Percentiles rank a stretch among this genome's conserved stretches.
These are phyloP conservation scores for Myrmophylax atrothorax DNA, from an alignment of 2,113 vertebrate genomes.

Conservation along the genomic window DNA sequence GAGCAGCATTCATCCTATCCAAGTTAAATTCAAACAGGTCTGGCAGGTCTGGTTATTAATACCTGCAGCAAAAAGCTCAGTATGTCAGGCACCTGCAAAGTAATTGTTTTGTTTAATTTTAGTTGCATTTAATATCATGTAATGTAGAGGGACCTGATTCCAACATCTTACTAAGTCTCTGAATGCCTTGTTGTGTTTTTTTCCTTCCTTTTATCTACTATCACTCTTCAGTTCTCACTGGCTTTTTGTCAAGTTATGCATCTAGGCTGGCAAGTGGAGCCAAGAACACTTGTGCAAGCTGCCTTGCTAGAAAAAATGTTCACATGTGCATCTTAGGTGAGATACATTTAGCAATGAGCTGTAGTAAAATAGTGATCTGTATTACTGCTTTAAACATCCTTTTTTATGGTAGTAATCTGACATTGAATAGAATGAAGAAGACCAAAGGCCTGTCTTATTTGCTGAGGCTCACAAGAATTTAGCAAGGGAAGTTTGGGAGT, in stretches of 20 bases:
- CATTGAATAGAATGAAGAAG: neutral
- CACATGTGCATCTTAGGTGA: neutral
- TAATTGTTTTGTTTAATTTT: neutral
- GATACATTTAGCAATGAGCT: neutral
- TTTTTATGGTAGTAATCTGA: neutral
- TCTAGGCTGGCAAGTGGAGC: neutral
- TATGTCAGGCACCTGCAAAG: neutral
- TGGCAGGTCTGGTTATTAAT: neutral
- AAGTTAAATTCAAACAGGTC: neutral
- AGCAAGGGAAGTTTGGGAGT: neutral
- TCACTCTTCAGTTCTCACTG: neutral
- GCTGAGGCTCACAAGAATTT: neutral
- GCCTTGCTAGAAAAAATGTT: neutral
- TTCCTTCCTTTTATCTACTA: neutral
- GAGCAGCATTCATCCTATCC: neutral
- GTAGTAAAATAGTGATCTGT: neutral
- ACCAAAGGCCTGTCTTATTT: neutral
- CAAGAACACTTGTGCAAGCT: neutral
- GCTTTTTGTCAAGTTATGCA: neutral
- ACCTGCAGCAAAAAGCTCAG: neutral
- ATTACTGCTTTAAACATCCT: neutral
- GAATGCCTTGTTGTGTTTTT: neutral
- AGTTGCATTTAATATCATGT: neutral
- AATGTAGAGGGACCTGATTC: neutral
- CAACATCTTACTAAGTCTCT: neutral